These are phyloP conservation scores for Electrophaes corylata DNA, from an alignment of 2,888 invertebrate species.

Conservation along the genomic window DNA sequence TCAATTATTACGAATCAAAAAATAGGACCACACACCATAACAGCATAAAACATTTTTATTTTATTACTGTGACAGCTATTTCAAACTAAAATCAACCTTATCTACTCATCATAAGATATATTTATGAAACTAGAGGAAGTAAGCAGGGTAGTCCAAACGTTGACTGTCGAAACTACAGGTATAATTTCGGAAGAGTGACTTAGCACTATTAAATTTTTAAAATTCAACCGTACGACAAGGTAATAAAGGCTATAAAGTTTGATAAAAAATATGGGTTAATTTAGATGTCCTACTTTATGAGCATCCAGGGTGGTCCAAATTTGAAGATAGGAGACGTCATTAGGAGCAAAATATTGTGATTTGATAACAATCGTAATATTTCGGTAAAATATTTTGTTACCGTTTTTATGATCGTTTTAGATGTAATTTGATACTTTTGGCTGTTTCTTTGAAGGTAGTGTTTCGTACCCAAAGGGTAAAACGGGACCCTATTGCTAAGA, in stretches of 20 bases:
- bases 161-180: slow-evolving; percentile 38
- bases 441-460: slow-evolving; percentile 8
- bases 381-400: slow-evolving; percentile 36
- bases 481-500: too few relatives aligned
- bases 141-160: slow-evolving; percentile 26
- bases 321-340: slow-evolving; percentile 33
- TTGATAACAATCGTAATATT: slow-evolving; percentile 36
- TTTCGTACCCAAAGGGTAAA: too few relatives aligned
- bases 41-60: slow-evolving; percentile 11
- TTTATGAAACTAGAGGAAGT: slow-evolving; percentile 1
- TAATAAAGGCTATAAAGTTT: slow-evolving; percentile 15
- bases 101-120: neutral
- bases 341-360: slow-evolving; percentile 30
- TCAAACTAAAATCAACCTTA: slow-evolving; percentile 19
- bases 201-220: slow-evolving; percentile 23
- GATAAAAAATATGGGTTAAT: slow-evolving; percentile 20
- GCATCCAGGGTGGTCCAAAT: slow-evolving; percentile 35
- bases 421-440: slow-evolving; percentile 31
- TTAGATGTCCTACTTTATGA: slow-evolving; percentile 30
- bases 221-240: slow-evolving; percentile 7
- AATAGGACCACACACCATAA: slow-evolving; percentile 34
- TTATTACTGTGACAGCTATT: neutral
- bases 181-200: slow-evolving; percentile 33
- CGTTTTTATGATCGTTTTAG: slow-evolving; percentile 18
- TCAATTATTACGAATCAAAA: slow-evolving; percentile 28